These are phyloP conservation scores for Fratercula arctica DNA, from an alignment of 2,797 vertebrate species.

Conservation along the genomic window DNA sequence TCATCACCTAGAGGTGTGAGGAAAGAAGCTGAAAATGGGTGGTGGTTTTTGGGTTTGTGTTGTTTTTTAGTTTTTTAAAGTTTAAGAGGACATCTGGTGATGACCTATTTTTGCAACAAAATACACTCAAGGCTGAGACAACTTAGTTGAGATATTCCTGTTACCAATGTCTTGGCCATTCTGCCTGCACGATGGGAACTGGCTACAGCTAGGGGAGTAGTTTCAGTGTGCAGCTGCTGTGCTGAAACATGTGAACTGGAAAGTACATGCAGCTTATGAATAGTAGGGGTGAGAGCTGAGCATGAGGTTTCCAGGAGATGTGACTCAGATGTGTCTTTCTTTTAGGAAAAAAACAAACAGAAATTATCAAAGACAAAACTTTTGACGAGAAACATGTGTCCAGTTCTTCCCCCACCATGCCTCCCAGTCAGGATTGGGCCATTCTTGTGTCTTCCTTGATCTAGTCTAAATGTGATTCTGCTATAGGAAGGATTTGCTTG, in stretches of 20 bases:
- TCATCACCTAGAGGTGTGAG: background rate
- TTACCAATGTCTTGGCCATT: background rate
- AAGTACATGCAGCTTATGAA: background rate
- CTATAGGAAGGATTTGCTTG: background rate
- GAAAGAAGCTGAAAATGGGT: background rate
- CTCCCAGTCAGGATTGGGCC: background rate
- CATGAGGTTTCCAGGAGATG: background rate
- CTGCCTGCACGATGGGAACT: background rate
- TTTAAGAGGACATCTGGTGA: background rate
- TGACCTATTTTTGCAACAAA: background rate
- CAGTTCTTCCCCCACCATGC: background rate
- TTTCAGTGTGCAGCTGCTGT: background rate
- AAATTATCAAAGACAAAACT: background rate
- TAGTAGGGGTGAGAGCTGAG: background rate
- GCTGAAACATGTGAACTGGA: background rate
- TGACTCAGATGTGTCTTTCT: background rate
- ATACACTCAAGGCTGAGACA: background rate
- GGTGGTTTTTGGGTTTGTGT: background rate
- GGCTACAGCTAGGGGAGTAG: background rate
- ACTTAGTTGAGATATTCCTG: background rate
- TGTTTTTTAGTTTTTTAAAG: background rate
- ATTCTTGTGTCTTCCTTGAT: background rate
- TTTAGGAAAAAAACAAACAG: background rate
- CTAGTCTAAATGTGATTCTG: background rate
- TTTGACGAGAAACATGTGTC: background rate